A percentile compares a stretch with the other conserved stretches of the same genome.
Conservation (phyloP, 2,888 invertebrate genomes). For the Cosmorhoe ocellata region DNA sequence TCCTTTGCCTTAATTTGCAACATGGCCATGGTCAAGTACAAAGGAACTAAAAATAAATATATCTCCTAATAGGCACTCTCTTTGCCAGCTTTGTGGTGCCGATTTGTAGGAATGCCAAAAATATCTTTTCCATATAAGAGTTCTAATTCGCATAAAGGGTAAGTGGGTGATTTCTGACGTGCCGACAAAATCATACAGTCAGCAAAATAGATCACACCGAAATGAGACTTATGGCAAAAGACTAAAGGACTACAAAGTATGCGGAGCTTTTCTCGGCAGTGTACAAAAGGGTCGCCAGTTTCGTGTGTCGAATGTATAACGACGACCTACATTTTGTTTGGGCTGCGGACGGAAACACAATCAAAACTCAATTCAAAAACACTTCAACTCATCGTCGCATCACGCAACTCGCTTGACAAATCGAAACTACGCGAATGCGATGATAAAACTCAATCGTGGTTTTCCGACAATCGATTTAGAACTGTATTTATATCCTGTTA, state of each 20-base stretch:
- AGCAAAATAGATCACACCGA: slow-evolving; percentile 7
- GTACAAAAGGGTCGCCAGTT: slow-evolving; percentile 46
- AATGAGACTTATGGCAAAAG: slow-evolving; percentile 19
- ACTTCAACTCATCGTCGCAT: slow-evolving; percentile 63
- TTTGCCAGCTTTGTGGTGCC: slow-evolving; percentile 19
- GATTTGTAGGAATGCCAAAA: slow-evolving; percentile 29
- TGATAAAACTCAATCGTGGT: slow-evolving; percentile 22
- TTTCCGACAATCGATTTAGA: not conserved
- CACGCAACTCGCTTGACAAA: slow-evolving; percentile 52
- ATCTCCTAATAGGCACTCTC: slow-evolving; percentile 8
- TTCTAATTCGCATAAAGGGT: slow-evolving; percentile 54
- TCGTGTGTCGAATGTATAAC: slow-evolving; percentile 70
- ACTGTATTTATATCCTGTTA: slow-evolving; percentile 4
- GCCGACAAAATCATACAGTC: slow-evolving; percentile 43
- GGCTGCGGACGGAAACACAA: slow-evolving; percentile 61
- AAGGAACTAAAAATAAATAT: slow-evolving; percentile 7
- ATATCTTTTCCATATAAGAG: slow-evolving; percentile 39
- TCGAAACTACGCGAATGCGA: slow-evolving; percentile 44
- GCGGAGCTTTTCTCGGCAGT: slow-evolving; percentile 9
- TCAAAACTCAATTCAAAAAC: slow-evolving; percentile 72
- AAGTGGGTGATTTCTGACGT: slow-evolving; percentile 65
- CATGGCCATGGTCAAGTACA: too few relatives aligned
- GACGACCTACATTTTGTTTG: slow-evolving; percentile 58
- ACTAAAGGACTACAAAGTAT: slow-evolving; percentile 13
- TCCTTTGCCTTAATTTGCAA: too few relatives aligned